phyloP scores from a whole-genome alignment of 2,888 invertebrate species.

The Suillia variegata region DNA sequence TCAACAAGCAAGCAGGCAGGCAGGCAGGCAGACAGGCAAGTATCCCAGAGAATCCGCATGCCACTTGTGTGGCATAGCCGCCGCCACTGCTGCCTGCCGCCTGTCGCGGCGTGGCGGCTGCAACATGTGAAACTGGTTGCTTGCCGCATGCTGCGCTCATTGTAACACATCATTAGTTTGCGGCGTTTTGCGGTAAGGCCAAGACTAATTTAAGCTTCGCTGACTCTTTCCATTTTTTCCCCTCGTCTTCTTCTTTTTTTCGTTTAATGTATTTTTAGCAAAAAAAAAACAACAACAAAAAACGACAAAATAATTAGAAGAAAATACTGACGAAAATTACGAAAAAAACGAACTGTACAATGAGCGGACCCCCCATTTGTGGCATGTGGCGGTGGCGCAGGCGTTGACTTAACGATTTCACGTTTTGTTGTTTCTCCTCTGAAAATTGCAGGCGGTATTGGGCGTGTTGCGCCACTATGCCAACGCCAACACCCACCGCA shows the following conservation, averaged over 20 bases:
- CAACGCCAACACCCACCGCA: constrained; percentile 1
- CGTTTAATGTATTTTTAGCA: not conserved
- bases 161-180: constrained; percentile 56
- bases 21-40: no score
- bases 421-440: not conserved
- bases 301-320: not conserved
- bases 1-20: no score
- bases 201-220: no score
- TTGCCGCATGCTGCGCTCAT: constrained; percentile 34
- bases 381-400: not conserved
- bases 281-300: not conserved
- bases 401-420: no score
- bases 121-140: constrained; percentile 19
- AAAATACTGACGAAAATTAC: not conserved
- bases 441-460: not conserved
- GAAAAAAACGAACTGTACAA: not conserved
- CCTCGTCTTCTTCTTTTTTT: no score
- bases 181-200: constrained; percentile 51
- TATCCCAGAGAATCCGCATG: no score
- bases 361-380: constrained; percentile 4
- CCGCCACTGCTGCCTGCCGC: constrained; percentile 5
- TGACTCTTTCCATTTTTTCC: no score
- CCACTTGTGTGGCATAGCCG: constrained; percentile 24
- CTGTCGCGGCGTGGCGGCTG: constrained; percentile 24
- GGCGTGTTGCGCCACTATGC: not conserved